Conservation (phyloP, 2,888 invertebrate genomes). For the Asteroscopus sphinx region DNA sequence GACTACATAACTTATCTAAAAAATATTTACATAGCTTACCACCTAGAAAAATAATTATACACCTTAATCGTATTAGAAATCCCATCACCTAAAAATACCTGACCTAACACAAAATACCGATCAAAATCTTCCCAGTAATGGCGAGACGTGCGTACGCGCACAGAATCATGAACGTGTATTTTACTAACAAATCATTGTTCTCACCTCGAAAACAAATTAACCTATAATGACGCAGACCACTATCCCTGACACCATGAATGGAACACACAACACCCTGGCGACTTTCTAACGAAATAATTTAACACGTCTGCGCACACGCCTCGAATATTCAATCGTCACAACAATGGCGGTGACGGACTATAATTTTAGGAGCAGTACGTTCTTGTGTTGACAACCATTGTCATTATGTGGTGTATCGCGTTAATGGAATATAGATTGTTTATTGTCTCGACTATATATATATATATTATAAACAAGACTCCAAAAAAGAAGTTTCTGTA, state of each 20-base stretch:
- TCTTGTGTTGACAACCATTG: slow-evolving; percentile 52
- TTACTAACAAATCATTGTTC: slow-evolving; percentile 59
- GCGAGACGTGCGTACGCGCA: slow-evolving; percentile 20
- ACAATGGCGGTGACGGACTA: slow-evolving; percentile 74
- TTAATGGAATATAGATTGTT: slow-evolving; percentile 48
- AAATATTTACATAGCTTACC: too few relatives aligned
- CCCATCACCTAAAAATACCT: slow-evolving; percentile 10
- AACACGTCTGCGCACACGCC: slow-evolving; percentile 70
- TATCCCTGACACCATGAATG: slow-evolving; percentile 60
- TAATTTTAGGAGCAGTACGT: slow-evolving; percentile 75
- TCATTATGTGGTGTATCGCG: slow-evolving; percentile 53
- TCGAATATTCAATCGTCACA: slow-evolving; percentile 77
- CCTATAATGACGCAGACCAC: slow-evolving; percentile 51
- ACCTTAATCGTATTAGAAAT: slow-evolving; percentile 6
- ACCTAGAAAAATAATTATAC: neutral
- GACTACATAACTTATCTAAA: too few relatives aligned
- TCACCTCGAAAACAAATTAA: slow-evolving; percentile 56
- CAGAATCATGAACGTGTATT: slow-evolving; percentile 52
- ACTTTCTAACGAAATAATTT: slow-evolving; percentile 88
- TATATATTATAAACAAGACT: too few relatives aligned
- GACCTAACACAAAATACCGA: slow-evolving; percentile 31
- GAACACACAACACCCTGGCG: slow-evolving; percentile 66
- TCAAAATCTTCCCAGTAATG: slow-evolving; percentile 24
- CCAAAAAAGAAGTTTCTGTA: too few relatives aligned
- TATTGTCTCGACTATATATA: slow-evolving; percentile 22